Evolutionary conservation across 2,113 vertebrate genomes (phyloP).

Genomic region (Ciconia maguari): DNA sequence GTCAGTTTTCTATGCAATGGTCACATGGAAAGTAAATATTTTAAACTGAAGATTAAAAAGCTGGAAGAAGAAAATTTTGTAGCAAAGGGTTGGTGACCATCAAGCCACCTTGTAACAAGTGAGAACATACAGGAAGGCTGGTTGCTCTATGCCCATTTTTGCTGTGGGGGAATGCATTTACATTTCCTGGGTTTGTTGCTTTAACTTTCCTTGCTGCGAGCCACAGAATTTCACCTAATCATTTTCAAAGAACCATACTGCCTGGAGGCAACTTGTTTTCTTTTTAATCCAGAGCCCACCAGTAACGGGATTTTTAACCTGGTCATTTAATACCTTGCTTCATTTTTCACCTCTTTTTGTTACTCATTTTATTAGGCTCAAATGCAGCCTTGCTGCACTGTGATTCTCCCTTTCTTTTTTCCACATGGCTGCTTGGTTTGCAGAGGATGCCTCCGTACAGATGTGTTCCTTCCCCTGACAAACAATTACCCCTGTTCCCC

Average conservation of each 20-base stretch:
- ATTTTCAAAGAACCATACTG: not conserved
- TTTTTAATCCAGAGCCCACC: not conserved
- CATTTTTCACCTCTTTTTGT: not conserved
- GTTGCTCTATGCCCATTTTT: not conserved
- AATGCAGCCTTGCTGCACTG: not conserved
- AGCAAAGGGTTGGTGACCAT: not conserved
- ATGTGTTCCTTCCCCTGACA: slow-evolving; percentile 74
- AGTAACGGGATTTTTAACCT: not conserved
- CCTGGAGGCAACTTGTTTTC: not conserved
- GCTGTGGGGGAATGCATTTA: not conserved
- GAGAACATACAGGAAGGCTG: not conserved
- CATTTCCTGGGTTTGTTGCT: not conserved
- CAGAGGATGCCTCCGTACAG: slow-evolving; percentile 71
- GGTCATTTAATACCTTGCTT: not conserved
- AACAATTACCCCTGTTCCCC: slow-evolving; percentile 78
- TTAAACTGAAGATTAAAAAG: not conserved
- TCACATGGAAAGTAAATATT: slow-evolving; percentile 14
- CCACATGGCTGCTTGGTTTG: slow-evolving; percentile 72
- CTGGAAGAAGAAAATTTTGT: not conserved
- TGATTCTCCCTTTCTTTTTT: slow-evolving; percentile 59
- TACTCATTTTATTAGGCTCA: not conserved
- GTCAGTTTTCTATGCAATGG: not conserved
- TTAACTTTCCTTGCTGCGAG: not conserved
- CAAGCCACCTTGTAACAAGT: not conserved
- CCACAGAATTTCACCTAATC: not conserved